Evolutionary conservation across 2,888 invertebrate genomes (phyloP).

Genomic region (Drosophila pullipes): DNA sequence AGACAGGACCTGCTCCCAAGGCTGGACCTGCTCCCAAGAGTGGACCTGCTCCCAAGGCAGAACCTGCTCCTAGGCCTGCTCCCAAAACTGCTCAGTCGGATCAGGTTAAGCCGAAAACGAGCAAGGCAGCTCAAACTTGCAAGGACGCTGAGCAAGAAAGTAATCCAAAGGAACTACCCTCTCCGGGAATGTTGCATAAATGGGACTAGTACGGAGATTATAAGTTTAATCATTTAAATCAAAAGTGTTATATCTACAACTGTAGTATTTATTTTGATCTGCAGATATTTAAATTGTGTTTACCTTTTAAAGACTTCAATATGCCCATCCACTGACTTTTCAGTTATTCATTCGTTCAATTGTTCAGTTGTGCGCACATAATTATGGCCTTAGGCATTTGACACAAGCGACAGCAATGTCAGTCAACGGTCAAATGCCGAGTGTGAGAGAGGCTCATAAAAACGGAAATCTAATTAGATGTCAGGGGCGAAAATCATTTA

Average conservation of each 20-base stretch:
- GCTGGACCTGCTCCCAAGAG: slow-evolving; percentile 8
- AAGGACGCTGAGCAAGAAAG: neutral
- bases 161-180: neutral
- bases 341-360: slow-evolving; percentile 22
- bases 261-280: neutral
- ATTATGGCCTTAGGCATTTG: slow-evolving; percentile 49
- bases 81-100: neutral
- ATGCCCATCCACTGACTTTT: neutral
- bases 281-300: slow-evolving; percentile 2
- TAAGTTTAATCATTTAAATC: neutral
- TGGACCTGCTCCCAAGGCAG: neutral
- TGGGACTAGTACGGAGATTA: slow-evolving; percentile 37
- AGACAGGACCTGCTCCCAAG: neutral
- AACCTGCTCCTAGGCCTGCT: neutral
- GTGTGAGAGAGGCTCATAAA: slow-evolving; percentile 34
- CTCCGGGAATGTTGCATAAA: slow-evolving; percentile 30
- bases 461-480: slow-evolving; percentile 75
- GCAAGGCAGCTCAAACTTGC: neutral
- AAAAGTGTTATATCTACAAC: neutral
- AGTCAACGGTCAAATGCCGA: slow-evolving; percentile 13
- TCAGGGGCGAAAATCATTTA: slow-evolving; percentile 69
- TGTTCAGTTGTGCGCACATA: slow-evolving; percentile 22
- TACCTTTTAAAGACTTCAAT: neutral
- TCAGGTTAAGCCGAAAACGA: accelerated
- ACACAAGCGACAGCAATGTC: slow-evolving; percentile 32